Percentiles rank a stretch among this genome's conserved stretches.
These are phyloP conservation scores for Zaprionus gabonicus DNA, from an alignment of 1,140 invertebrate species.

Conservation along the genomic window DNA sequence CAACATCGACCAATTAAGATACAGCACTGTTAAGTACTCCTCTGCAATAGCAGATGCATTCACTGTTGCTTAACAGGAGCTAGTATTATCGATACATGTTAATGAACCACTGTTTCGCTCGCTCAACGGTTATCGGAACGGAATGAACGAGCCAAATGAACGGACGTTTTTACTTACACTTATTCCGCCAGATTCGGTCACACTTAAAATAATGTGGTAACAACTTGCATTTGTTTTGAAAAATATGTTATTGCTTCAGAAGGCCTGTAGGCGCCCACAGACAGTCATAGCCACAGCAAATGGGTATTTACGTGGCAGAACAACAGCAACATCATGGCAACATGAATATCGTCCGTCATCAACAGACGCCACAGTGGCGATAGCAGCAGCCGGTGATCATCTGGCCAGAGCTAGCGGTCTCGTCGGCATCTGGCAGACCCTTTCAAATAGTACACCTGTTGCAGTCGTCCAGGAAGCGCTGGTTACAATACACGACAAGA, in stretches of 20 bases:
- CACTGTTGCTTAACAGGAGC: constrained; percentile 26
- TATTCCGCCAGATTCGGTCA: constrained; percentile 1
- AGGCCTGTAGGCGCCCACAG: constrained; percentile 21
- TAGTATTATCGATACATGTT: constrained; percentile 27
- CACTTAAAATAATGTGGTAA: constrained; percentile 26
- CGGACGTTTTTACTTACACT: not conserved
- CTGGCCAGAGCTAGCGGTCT: constrained; percentile 47
- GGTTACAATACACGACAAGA: constrained; percentile 88
- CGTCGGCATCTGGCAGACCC: constrained; percentile 83
- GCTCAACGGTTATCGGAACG: not conserved
- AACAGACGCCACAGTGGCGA: constrained; percentile 42
- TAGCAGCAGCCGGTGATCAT: constrained; percentile 33
- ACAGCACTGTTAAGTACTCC: constrained; percentile 36
- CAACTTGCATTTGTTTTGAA: constrained; percentile 30
- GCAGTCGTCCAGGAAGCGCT: constrained; percentile 88
- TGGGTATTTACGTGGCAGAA: constrained; percentile 12
- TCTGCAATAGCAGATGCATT: constrained; percentile 4
- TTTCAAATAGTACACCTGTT: constrained; percentile 89
- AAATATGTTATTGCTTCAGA: constrained; percentile 37
- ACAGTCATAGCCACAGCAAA: constrained; percentile 13
- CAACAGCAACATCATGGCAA: not conserved
- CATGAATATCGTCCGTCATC: constrained; percentile 55
- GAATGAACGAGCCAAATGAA: not conserved
- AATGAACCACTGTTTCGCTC: not conserved
- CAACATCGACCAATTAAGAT: constrained; percentile 53